These are phyloP conservation scores for Elachura formosa DNA, from an alignment of 2,113 vertebrate species.

Conservation along the genomic window DNA sequence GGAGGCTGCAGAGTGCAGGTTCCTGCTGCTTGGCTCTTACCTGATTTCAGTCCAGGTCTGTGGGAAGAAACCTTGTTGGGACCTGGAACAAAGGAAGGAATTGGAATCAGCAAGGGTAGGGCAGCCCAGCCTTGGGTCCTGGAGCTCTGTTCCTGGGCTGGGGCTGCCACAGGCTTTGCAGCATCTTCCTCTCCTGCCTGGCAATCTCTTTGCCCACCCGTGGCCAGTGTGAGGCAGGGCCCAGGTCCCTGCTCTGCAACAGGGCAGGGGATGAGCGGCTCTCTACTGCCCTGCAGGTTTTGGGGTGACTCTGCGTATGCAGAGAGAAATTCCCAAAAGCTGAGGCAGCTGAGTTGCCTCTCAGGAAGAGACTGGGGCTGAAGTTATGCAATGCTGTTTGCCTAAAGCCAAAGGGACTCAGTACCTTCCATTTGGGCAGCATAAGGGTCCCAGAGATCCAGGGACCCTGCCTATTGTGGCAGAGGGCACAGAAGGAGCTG, in stretches of 20 bases:
- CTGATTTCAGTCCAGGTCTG: constrained; percentile 69
- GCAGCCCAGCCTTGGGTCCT: fast-evolving
- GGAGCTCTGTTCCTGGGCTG: not conserved
- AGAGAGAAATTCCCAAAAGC: not conserved
- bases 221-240: not conserved
- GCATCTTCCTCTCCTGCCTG: not conserved
- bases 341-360: not conserved
- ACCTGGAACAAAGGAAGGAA: constrained; percentile 65
- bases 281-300: not conserved
- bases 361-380: not conserved
- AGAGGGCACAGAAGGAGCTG: not conserved
- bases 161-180: not conserved
- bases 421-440: not conserved
- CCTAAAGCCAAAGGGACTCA: not conserved
- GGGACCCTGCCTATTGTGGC: not conserved
- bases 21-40: constrained; percentile 53
- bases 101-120: not conserved
- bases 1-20: not conserved
- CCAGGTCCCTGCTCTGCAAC: not conserved
- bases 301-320: not conserved
- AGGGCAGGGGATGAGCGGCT: not conserved
- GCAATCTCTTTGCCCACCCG: fast-evolving
- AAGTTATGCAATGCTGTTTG: not conserved
- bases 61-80: constrained; percentile 67
- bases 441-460: not conserved